Percentiles rank a stretch among this genome's conserved stretches.
These are phyloP conservation scores for Eupsilia transversa DNA, from an alignment of 2,888 invertebrate genomes.

Conservation along the genomic window DNA sequence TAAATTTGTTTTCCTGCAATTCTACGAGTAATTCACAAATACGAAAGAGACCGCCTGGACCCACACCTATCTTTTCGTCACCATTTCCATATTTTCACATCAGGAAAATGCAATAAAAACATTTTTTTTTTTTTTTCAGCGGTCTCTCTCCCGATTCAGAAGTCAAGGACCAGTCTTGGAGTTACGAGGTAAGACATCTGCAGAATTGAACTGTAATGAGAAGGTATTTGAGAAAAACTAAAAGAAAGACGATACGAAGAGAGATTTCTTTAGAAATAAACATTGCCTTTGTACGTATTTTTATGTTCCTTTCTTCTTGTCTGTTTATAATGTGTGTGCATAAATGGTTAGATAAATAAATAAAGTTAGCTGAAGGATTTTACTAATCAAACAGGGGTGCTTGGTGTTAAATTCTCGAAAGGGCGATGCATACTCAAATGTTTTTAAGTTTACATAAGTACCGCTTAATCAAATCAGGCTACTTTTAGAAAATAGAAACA, in stretches of 20 bases:
- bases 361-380: background rate
- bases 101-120: background rate
- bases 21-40: background rate
- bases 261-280: no score
- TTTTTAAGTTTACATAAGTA: background rate
- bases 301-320: no score
- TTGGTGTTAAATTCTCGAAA: background rate
- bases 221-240: background rate
- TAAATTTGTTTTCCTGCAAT: conserved; percentile 17
- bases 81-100: background rate
- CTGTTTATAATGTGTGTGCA: no score
- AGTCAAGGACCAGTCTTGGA: no score
- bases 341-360: no score
- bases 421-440: background rate
- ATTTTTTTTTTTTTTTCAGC: background rate
- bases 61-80: background rate
- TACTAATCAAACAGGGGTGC: background rate
- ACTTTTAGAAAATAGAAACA: background rate
- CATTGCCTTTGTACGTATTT: no score
- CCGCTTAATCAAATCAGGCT: background rate
- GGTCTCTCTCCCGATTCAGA: background rate
- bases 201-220: background rate
- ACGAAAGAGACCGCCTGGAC: background rate
- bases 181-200: background rate
- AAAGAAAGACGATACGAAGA: no score